These are phyloP conservation scores for Peromyscus californicus DNA, from an alignment of 2,113 vertebrate species.

Conservation along the genomic window DNA sequence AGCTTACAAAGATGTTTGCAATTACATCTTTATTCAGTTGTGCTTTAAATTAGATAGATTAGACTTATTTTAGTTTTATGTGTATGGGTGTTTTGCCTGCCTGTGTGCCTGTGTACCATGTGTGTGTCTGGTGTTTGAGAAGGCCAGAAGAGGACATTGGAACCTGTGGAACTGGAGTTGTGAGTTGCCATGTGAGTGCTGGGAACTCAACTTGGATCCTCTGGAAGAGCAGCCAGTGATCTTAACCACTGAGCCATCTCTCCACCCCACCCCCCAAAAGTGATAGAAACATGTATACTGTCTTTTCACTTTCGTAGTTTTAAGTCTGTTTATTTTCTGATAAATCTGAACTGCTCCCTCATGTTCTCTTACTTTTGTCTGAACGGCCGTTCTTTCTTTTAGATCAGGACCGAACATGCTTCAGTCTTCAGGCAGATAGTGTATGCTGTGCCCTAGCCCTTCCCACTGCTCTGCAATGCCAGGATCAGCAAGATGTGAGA, in stretches of 20 bases:
- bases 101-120: too few relatives aligned
- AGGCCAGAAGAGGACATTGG: background rate
- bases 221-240: background rate
- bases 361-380: background rate
- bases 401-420: background rate
- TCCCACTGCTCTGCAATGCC: background rate
- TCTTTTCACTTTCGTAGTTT: background rate
- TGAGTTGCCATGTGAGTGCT: background rate
- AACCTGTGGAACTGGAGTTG: background rate
- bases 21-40: background rate
- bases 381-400: background rate
- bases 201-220: background rate
- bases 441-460: background rate
- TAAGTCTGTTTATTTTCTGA: background rate
- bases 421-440: background rate
- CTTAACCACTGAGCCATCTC: background rate
- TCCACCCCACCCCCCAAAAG: background rate
- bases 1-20: background rate
- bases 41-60: background rate
- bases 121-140: background rate
- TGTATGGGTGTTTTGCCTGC: background rate
- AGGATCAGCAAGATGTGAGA: background rate
- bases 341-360: background rate
- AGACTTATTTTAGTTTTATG: background rate
- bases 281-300: background rate